phyloP scores from a whole-genome alignment of 2,113 vertebrate genomes.

The Neoarius graeffei region DNA sequence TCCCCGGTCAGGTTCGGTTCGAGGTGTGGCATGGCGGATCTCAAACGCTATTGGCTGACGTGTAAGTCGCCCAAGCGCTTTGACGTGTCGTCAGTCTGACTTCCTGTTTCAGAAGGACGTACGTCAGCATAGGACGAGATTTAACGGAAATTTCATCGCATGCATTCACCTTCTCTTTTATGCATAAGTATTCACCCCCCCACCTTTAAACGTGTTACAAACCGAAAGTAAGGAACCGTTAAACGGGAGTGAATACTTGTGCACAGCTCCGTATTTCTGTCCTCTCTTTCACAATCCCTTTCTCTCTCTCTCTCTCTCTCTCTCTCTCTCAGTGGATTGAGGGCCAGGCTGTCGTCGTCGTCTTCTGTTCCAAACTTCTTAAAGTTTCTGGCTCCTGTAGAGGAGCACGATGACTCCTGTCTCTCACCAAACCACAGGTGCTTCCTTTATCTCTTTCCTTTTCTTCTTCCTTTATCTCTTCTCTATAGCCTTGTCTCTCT shows the following conservation, averaged over 20 bases:
- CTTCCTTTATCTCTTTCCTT: background rate
- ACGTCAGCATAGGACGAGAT: background rate
- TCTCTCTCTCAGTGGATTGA: slow-evolving; percentile 75
- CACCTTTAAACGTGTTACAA: too few relatives aligned
- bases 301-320: background rate
- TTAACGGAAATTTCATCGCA: background rate
- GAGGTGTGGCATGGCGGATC: too few relatives aligned
- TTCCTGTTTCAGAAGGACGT: background rate
- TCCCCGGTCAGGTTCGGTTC: too few relatives aligned
- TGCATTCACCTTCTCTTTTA: background rate
- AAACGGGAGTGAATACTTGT: background rate
- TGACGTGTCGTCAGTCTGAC: background rate
- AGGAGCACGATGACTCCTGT: slow-evolving; percentile 88
- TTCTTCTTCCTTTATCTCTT: too few relatives aligned
- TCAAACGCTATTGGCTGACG: too few relatives aligned
- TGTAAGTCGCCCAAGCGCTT: background rate
- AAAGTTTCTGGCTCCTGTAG: slow-evolving; percentile 97
- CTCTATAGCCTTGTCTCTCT: too few relatives aligned
- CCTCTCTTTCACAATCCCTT: background rate
- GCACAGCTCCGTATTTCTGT: background rate
- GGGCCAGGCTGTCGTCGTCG: slow-evolving; percentile 91
- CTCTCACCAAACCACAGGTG: slow-evolving; percentile 77
- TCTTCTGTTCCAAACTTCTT: slow-evolving; percentile 99
- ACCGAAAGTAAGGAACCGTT: background rate
- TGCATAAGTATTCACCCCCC: background rate